Evolutionary conservation across 1,140 invertebrate species (phyloP).

Genomic region (Plectrocnemia conspersa): DNA sequence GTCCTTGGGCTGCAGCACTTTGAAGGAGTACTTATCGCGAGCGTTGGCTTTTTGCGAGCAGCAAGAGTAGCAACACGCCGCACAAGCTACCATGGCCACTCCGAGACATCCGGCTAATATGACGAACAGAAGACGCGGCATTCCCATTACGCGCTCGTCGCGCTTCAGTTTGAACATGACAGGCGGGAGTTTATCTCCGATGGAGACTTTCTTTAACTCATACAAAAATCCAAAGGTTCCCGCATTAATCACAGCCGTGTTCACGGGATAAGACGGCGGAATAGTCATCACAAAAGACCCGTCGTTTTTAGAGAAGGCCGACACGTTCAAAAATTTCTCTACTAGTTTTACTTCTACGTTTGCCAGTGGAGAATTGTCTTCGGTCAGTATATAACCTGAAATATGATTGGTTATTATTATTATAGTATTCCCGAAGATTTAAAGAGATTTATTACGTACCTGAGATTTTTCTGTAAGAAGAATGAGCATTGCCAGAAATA

Average conservation of each 20-base stretch:
- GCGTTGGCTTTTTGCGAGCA: conserved; percentile 29
- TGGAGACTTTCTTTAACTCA: conserved; percentile 12
- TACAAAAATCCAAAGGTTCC: conserved; percentile 5
- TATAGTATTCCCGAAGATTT: no score
- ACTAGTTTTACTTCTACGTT: conserved; percentile 53
- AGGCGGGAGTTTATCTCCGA: conserved; percentile 38
- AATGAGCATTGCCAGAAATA: no score
- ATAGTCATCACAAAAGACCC: conserved; percentile 58
- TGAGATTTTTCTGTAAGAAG: no score
- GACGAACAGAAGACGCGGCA: conserved; percentile 70
- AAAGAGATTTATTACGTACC: no score
- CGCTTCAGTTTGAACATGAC: conserved; percentile 63
- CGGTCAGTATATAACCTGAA: conserved; percentile 55
- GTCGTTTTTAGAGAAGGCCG: conserved; percentile 43
- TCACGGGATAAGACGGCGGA: conserved; percentile 34
- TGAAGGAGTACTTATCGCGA: conserved; percentile 43
- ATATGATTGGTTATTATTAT: no score
- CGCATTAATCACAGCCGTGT: conserved; percentile 2
- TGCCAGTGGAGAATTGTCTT: conserved; percentile 54
- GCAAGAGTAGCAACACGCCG: conserved; percentile 47
- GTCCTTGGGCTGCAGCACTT: conserved; percentile 41
- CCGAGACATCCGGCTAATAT: conserved; percentile 57
- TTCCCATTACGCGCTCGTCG: conserved; percentile 63
- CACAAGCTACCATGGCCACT: conserved; percentile 42
- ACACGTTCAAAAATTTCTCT: conserved; percentile 9